Percentiles rank a stretch among this genome's conserved stretches.
Evolutionary conservation across 2,113 vertebrate genomes (phyloP).

Genomic region (Romanogobio albipinnatus): DNA sequence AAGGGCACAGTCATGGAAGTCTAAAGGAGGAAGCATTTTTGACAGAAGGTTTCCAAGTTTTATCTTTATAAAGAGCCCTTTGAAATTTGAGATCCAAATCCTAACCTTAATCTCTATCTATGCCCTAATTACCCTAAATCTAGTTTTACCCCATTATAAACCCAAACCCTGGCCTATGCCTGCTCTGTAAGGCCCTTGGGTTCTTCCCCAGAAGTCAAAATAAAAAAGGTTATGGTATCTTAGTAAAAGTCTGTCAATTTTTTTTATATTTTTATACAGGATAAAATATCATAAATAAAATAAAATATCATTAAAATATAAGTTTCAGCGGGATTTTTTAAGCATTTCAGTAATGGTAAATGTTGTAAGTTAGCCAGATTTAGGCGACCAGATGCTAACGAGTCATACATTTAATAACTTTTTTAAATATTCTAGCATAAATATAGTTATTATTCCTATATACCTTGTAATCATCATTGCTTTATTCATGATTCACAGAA

Average conservation of each 20-base stretch:
- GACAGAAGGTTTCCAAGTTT: neutral
- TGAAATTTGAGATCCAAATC: neutral
- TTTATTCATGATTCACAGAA: neutral
- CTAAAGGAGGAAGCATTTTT: neutral
- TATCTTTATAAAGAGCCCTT: neutral
- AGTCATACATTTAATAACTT: too few relatives aligned
- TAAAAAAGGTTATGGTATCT: neutral
- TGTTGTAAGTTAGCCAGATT: neutral
- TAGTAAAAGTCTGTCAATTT: neutral
- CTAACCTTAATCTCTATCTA: neutral
- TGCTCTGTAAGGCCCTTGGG: neutral
- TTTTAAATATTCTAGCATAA: too few relatives aligned
- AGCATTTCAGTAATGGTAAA: neutral
- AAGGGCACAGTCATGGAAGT: neutral
- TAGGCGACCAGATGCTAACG: neutral
- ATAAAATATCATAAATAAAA: too few relatives aligned
- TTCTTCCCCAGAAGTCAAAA: neutral
- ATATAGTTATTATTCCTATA: neutral
- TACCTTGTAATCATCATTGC: neutral
- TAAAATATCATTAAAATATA: neutral
- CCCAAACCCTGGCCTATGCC: neutral
- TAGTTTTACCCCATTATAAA: neutral
- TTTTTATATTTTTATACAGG: neutral
- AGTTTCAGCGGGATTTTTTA: neutral
- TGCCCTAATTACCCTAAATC: neutral